These are phyloP conservation scores for Microcaecilia unicolor DNA, from an alignment of 2,797 vertebrate genomes.

Conservation along the genomic window DNA sequence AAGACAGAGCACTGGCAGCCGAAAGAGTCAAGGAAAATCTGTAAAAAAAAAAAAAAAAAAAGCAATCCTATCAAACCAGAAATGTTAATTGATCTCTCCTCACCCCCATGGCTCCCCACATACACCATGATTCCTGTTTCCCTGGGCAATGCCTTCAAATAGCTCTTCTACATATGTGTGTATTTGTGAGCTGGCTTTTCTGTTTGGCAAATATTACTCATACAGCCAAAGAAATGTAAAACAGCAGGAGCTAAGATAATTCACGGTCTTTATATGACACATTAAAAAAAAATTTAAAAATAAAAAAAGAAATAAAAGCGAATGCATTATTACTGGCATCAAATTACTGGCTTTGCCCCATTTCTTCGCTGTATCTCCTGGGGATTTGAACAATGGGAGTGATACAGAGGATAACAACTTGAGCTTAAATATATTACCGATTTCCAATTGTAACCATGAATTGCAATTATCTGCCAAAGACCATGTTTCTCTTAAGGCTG, in stretches of 20 bases:
- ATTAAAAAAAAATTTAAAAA: conserved; percentile 69
- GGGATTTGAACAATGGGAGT: conserved; percentile 12
- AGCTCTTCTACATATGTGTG: no score
- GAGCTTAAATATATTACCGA: conserved; percentile 15
- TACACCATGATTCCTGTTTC: no score
- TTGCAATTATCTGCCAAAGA: conserved; percentile 8
- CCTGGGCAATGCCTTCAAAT: no score
- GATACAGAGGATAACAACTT: conserved; percentile 14
- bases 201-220: conserved; percentile 7
- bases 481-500: neutral
- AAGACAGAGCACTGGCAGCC: no score
- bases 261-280: conserved; percentile 50
- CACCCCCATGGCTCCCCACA: no score
- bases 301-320: conserved; percentile 23
- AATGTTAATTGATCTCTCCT: no score
- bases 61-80: no score
- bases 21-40: no score
- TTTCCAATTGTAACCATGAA: conserved; percentile 15
- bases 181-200: no score
- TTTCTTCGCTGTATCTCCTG: conserved; percentile 3
- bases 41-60: no score
- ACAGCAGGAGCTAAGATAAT: neutral
- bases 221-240: neutral
- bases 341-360: conserved; percentile 9
- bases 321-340: conserved; percentile 12